These are phyloP conservation scores for Synergus gifuensis DNA, from an alignment of 2,888 invertebrate species.

Conservation along the genomic window DNA sequence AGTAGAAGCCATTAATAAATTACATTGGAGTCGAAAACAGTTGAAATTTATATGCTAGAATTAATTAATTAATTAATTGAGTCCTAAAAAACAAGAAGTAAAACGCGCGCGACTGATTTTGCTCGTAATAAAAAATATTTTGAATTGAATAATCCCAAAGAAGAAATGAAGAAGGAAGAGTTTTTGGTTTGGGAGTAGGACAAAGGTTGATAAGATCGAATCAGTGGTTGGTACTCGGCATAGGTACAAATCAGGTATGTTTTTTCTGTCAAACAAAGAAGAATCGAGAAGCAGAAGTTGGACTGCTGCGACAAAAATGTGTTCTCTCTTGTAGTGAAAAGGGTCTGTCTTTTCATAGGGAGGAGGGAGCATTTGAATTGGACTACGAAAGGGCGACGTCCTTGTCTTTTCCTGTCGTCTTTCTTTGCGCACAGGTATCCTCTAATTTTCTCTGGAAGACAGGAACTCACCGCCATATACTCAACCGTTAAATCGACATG, in stretches of 20 bases:
- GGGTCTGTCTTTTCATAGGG: constrained; percentile 37
- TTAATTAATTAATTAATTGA: too few relatives aligned
- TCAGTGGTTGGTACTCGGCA: constrained; percentile 28
- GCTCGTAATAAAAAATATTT: background rate
- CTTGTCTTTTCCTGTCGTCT: constrained; percentile 41
- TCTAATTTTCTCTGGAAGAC: constrained; percentile 41
- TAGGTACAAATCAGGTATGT: constrained; percentile 38
- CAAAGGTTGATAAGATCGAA: constrained; percentile 41
- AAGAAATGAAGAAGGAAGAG: background rate
- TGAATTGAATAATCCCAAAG: background rate
- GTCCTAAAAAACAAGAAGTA: too few relatives aligned
- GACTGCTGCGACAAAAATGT: constrained; percentile 41
- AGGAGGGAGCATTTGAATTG: constrained; percentile 32
- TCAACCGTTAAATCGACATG: constrained; percentile 37
- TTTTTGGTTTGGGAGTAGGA: constrained; percentile 20
- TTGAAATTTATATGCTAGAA: too few relatives aligned
- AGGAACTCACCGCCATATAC: constrained; percentile 40
- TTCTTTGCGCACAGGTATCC: constrained; percentile 39
- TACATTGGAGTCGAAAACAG: too few relatives aligned
- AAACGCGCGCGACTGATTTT: too few relatives aligned
- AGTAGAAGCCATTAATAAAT: too few relatives aligned
- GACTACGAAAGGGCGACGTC: constrained; percentile 34
- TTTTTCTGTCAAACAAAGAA: constrained; percentile 36
- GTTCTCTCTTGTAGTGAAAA: constrained; percentile 10
- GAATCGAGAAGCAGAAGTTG: constrained; percentile 26